Base-by-base conservation (phyloP, 2,113 vertebrate genomes). In the Rutilus rutilus region DNA sequence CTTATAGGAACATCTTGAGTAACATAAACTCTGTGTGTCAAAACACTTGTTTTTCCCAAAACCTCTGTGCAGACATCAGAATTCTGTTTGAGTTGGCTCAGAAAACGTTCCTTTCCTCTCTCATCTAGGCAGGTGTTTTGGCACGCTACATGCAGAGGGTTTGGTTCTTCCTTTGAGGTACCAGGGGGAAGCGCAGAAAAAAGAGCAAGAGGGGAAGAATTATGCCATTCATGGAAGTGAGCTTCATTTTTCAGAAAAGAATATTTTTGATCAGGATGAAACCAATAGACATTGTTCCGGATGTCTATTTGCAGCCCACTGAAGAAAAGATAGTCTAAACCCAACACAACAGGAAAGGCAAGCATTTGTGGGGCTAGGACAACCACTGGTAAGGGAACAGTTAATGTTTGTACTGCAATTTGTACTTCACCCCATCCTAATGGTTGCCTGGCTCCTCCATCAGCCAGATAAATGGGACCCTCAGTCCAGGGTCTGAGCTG, bases 221-320 rank as follows among this genome's bases (percentile, higher is more conserved):
- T 39, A 9, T 36, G 33, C 67, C 19, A 71, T 3, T 71, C 33
- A 21, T 39, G 67, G 30, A 30, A 30, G 15, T 14, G 36, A 36
- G 5, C 36, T 14, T 50, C 17, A 69, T 39, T 39, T 69, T 69
- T 69, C 33, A 69, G 11, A 8, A 69, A 69, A 2, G 2, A 36
- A 69, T 69, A 69, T 69, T 69, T 69, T 7, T 69, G 65, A 19
- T 69, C 65, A 69, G 30, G 30, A 30, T 21, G 65, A 69, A 69
- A 69, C 65, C 65, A 67, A 30, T 67, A 33, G 14, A 67, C 64
- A 67, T 67, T 67, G 12, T 67, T 67, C 30, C 17, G 5, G 30
- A 69, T 69, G 8, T 69, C 33, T 33, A 69, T 39, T 69, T 69
- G 65, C 15, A 36, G 65, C 2, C 65, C 33, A 39, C 65, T 69